Evolutionary conservation across 53 echinoderm and acorn worm species (phyloP), one percentile per base, ranked within the genome.

Genomic region (Henricia sp.): DNA sequence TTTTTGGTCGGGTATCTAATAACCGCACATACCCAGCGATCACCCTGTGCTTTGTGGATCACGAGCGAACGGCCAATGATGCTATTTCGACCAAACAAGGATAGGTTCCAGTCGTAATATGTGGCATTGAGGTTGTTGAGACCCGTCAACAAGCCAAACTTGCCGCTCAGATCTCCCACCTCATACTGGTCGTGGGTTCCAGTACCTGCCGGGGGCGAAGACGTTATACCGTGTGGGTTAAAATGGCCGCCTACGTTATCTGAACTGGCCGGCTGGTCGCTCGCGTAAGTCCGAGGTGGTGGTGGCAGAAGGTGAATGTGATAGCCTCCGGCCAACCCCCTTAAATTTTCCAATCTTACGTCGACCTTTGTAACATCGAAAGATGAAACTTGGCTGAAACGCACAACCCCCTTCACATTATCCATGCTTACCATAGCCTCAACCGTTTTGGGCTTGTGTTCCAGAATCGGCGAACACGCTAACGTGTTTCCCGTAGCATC

Each of bases 141-240:
- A 12, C 74, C 89, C 5, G 60, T 63, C 6, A 97, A 69, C 37
- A 55, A 50, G 13, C 97, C 97, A 67, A 90, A 97, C 59, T 97
- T 97, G 48, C 92, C 94, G 56, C 97, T 97, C 29, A 97, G 48
- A 51, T 97, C 94, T 28, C 97, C 97, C 2, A 97, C 30, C 75
- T 97, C 97, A 75, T 96, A 97, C 52, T 88, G 85, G 60, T 94
- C 97, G 23, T 90, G 85, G 35, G 96, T 96, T 14, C 89, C 90
- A 1, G 65, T 69, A 19, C 56, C 68, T 12, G 87, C 43, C 24
- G n/a, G 44, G 27, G 42, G 91, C 65, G 44, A 63, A 77, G 67
- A 46, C 76, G 16, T 87, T 58, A 92, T 87, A 38, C 70, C 53
- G 67, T 90, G 94, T 12, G 97, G 97, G 60, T 97, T 97, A 42